A percentile compares a stretch with the other conserved stretches of the same genome.
Conservation (phyloP, 1,140 invertebrate genomes). For the Sipha flava region DNA sequence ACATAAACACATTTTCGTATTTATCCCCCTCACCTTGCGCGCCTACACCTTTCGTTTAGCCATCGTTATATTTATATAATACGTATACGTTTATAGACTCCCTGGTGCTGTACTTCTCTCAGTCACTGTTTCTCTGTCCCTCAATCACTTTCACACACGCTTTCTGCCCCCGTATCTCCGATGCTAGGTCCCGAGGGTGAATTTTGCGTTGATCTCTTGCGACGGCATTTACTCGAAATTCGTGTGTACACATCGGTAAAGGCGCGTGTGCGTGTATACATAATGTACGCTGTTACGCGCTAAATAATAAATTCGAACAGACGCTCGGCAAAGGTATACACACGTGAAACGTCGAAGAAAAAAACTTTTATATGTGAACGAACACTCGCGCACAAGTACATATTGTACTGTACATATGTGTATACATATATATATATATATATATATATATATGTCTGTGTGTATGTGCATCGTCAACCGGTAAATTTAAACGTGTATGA, state of each 20-base stretch:
- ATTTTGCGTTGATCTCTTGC: background rate
- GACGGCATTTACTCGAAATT: background rate
- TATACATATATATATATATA: background rate
- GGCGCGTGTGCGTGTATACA: background rate
- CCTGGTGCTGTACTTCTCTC: no score
- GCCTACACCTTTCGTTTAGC: no score
- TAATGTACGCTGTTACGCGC: background rate
- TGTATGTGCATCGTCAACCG: no score
- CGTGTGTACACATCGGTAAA: background rate
- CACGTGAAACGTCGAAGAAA: background rate
- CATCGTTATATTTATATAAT: no score
- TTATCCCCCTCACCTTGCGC: background rate
- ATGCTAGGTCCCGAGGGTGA: background rate
- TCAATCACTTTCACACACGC: background rate
- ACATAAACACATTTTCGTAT: background rate
- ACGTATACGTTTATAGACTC: no score
- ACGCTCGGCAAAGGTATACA: background rate
- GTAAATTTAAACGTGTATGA: background rate
- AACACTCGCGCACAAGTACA: no score
- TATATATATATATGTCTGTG: background rate
- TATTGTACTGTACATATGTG: no score
- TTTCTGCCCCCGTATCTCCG: background rate
- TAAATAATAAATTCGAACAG: conserved; percentile 15
- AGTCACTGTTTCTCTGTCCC: no score
- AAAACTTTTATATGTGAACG: no score